Evolutionary conservation across 2,888 invertebrate species (phyloP), one percentile per base, ranked within the genome.

Genomic region (Fragum whitleyi): DNA sequence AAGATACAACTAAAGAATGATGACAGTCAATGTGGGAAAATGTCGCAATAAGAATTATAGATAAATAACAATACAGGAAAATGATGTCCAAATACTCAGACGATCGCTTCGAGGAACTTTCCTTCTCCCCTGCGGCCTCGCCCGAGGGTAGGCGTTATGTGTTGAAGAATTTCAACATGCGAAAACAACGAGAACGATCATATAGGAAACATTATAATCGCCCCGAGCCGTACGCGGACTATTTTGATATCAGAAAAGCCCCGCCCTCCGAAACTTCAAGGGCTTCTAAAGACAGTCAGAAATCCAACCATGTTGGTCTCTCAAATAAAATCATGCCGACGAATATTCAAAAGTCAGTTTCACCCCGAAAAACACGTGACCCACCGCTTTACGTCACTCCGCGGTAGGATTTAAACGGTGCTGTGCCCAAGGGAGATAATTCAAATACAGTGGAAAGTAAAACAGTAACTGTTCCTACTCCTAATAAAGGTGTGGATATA

Each of bases 21-120:
- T n/a, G n/a, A n/a, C n/a, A n/a, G n/a, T n/a, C n/a, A n/a, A n/a
- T n/a, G n/a, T n/a, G n/a, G n/a, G n/a, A n/a, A n/a, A n/a, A n/a
- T n/a, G n/a, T n/a, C n/a, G n/a, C n/a, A n/a, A n/a, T n/a, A n/a
- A n/a, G n/a, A n/a, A n/a, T n/a, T n/a, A n/a, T n/a, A n/a, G n/a
- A n/a, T n/a, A n/a, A n/a, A n/a, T n/a, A n/a, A n/a, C n/a, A n/a
- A n/a, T n/a, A 0, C 14, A 11, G 2, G 16, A 61, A 61, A 32
- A 61, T 81, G 84, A 84, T 81, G 84, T 81, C 84, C 2, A 79
- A 71, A 71, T 84, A 81, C 62, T 68, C 84, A 6, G 81, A 76
- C 9, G 81, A 69, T 32, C 14, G 42, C 0, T 57, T 47, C 21
- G 42, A 74, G 36, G 67, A 71, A 0, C 78, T 68, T 42, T 53